These are phyloP conservation scores for Lacerta agilis DNA, from an alignment of 2,797 vertebrate genomes.

Conservation along the genomic window DNA sequence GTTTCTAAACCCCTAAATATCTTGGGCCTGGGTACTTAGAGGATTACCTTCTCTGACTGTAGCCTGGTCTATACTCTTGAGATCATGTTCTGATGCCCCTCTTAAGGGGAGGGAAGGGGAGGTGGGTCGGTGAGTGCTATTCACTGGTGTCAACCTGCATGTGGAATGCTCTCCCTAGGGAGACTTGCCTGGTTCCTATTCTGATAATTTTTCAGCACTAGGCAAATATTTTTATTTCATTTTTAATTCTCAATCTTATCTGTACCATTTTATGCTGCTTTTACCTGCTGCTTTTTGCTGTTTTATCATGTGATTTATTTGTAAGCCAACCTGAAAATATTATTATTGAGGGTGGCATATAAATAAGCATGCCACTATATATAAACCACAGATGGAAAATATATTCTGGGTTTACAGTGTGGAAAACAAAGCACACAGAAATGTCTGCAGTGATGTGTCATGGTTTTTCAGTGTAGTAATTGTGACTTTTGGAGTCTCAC, in stretches of 20 bases:
- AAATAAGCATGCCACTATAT: not conserved
- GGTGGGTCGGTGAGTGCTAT: not conserved
- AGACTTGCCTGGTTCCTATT: not conserved
- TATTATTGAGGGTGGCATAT: not conserved
- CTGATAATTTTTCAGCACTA: not conserved
- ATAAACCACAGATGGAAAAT: not conserved
- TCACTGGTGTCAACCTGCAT: not conserved
- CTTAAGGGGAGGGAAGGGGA: not conserved
- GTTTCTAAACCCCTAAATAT: not conserved
- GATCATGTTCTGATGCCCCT: not conserved
- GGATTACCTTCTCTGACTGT: not conserved
- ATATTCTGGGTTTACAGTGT: not conserved
- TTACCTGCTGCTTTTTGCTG: not conserved
- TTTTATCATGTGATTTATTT: not conserved
- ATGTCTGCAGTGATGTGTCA: not conserved
- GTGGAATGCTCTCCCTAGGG: not conserved
- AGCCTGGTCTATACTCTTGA: not conserved
- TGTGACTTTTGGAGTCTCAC: not conserved
- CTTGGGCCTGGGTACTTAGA: not conserved
- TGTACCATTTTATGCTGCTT: not conserved
- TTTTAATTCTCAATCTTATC: not conserved
- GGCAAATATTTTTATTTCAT: not conserved
- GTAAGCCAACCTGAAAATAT: not conserved
- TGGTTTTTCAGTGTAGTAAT: not conserved
- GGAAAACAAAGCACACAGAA: not conserved